These are phyloP conservation scores for Porites evermanni DNA, from an alignment of 92 coral and sea anemone species.

Conservation along the genomic window DNA sequence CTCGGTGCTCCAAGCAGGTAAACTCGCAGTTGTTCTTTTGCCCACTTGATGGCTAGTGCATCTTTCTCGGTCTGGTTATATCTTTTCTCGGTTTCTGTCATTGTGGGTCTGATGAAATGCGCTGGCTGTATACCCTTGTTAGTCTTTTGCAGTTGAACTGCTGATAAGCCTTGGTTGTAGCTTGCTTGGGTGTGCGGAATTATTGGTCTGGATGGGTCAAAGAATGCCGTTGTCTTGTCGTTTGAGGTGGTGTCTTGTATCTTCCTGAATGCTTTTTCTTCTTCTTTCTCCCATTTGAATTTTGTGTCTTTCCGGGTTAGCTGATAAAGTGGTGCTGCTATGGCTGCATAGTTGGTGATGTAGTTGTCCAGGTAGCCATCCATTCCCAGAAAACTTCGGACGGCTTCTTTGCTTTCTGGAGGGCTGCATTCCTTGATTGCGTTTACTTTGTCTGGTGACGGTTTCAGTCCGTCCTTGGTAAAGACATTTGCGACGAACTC, in stretches of 20 bases:
- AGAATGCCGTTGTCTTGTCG: constrained; percentile 46
- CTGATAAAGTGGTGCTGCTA: too few species aligned
- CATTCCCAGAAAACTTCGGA: too few species aligned
- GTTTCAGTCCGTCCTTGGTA: too few species aligned
- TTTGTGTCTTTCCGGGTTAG: not conserved
- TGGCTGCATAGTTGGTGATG: too few species aligned
- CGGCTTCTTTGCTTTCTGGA: too few species aligned
- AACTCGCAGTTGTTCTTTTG: constrained; percentile 55
- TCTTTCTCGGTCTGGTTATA: constrained; percentile 71
- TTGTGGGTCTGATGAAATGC: constrained; percentile 49
- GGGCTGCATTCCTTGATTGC: too few species aligned
- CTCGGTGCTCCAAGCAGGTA: constrained; percentile 76
- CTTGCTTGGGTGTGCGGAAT: constrained; percentile 9
- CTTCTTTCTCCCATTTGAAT: constrained; percentile 49
- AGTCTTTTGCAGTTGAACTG: constrained; percentile 30
- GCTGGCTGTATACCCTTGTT: constrained; percentile 39
- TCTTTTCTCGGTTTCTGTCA: constrained; percentile 58
- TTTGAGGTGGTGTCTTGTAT: constrained; percentile 60
- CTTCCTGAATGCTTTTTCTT: constrained; percentile 59
- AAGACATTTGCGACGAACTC: not conserved
- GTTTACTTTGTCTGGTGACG: too few species aligned
- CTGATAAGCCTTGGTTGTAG: constrained; percentile 47
- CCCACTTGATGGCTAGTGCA: constrained; percentile 61
- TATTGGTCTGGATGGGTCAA: constrained; percentile 34
- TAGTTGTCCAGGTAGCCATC: too few species aligned